Evolutionary conservation across 2,797 vertebrate genomes (phyloP).

Genomic region (Morus bassanus): DNA sequence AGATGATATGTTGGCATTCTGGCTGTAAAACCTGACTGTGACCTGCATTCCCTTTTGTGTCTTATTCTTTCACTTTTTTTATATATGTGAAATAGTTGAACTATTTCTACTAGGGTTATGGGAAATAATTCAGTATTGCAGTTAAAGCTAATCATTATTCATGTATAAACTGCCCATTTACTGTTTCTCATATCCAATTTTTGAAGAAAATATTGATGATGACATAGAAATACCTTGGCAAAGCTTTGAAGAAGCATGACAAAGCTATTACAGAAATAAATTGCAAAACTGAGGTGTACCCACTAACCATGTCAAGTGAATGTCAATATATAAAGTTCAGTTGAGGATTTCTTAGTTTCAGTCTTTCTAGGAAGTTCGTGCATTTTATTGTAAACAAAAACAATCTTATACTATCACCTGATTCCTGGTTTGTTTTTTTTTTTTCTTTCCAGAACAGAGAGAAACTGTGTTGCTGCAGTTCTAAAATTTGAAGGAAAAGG

Average conservation of each 20-base stretch:
- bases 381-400: background rate
- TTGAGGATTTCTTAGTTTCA: background rate
- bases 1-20: constrained; percentile 30
- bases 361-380: background rate
- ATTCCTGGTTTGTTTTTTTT: background rate
- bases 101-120: background rate
- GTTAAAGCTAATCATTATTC: constrained; percentile 11
- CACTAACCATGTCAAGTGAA: background rate
- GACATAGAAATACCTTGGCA: constrained; percentile 3
- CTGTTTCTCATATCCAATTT: background rate
- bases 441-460: background rate
- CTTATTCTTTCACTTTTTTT: background rate
- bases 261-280: background rate
- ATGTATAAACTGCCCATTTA: background rate
- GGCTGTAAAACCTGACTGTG: constrained; percentile 34
- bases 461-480: background rate
- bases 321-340: background rate
- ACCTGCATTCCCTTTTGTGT: constrained; percentile 31
- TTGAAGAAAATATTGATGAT: constrained; percentile 15
- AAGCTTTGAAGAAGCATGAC: background rate
- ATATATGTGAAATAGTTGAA: background rate
- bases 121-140: background rate
- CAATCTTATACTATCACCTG: background rate
- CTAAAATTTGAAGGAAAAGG: background rate
- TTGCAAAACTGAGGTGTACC: background rate